Evolutionary conservation across 2,888 invertebrate species (phyloP).

Genomic region (Cataglyphis rosenhaueri): DNA sequence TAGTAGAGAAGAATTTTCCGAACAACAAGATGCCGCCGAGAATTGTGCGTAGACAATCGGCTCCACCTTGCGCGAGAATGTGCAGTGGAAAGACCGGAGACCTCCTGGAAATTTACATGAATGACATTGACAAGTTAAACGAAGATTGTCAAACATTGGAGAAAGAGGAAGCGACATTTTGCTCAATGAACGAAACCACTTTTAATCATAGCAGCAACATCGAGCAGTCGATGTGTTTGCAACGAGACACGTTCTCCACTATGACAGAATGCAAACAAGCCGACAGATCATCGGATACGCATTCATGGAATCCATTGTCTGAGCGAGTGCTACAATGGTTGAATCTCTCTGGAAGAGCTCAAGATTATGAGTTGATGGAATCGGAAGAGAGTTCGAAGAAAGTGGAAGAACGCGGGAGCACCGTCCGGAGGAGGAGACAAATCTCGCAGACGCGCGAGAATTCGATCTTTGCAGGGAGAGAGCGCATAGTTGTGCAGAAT

Average conservation of each 20-base stretch:
- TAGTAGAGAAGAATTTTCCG: constrained; percentile 71
- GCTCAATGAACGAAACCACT: neutral
- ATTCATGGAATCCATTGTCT: constrained; percentile 86
- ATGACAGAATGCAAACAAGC: constrained; percentile 15
- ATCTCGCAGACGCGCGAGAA: constrained; percentile 55
- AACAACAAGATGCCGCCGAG: constrained; percentile 58
- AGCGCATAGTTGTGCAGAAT: constrained; percentile 65
- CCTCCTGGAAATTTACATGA: constrained; percentile 10
- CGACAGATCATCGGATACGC: constrained; percentile 45
- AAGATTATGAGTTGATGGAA: constrained; percentile 64
- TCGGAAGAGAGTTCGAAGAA: constrained; percentile 15
- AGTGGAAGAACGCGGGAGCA: constrained; percentile 50
- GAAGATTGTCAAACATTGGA: constrained; percentile 8
- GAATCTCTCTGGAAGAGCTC: constrained; percentile 89
- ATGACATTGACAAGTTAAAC: constrained; percentile 11
- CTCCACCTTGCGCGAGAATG: constrained; percentile 69
- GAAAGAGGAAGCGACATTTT: neutral
- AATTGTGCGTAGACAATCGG: constrained; percentile 76
- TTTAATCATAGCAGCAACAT: neutral
- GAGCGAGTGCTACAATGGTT: constrained; percentile 93
- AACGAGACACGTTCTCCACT: constrained; percentile 18
- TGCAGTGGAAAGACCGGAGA: constrained; percentile 27
- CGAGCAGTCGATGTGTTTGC: neutral
- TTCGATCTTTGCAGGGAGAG: constrained; percentile 54
- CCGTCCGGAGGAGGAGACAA: constrained; percentile 48